Conservation (phyloP, 2,888 invertebrate species). For the Campoplex capitator region DNA sequence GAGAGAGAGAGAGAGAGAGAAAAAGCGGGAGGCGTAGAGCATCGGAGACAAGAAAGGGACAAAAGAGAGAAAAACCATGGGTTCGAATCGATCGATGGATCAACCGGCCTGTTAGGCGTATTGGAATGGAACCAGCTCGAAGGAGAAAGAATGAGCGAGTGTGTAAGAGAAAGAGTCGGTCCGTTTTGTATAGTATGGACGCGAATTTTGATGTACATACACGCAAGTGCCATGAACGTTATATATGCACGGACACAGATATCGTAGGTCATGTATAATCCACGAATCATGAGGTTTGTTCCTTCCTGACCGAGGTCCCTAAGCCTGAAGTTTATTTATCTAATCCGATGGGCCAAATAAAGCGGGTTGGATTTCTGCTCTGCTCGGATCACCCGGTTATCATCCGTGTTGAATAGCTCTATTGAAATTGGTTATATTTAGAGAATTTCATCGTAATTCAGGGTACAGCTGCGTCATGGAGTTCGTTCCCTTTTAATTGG, state of each 20-base stretch:
- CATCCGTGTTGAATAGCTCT: background rate
- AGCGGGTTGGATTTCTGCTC: background rate
- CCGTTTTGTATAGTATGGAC: slow-evolving; percentile 34
- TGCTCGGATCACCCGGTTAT: background rate
- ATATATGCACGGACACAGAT: background rate
- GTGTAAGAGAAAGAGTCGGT: slow-evolving; percentile 13
- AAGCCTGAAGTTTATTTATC: slow-evolving; percentile 51
- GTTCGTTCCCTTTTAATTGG: background rate
- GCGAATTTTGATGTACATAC: slow-evolving; percentile 25
- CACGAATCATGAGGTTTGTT: background rate
- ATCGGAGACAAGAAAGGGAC: slow-evolving; percentile 26
- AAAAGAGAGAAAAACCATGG: slow-evolving; percentile 24
- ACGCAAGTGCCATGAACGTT: slow-evolving; percentile 13
- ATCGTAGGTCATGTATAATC: background rate
- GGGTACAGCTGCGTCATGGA: background rate
- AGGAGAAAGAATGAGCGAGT: background rate
- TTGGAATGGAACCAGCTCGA: slow-evolving; percentile 40
- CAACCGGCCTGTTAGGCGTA: slow-evolving; percentile 36
- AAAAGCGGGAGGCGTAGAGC: background rate
- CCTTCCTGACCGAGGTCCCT: slow-evolving; percentile 10
- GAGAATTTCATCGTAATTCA: background rate
- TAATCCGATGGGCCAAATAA: slow-evolving; percentile 35
- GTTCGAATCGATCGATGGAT: slow-evolving; percentile 60
- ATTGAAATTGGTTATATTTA: background rate
- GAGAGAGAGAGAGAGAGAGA: slow-evolving; percentile 34